Evolutionary conservation across 2,888 invertebrate species (phyloP), one percentile per base, ranked within the genome.

Genomic region (Caenorhabditis sulstoni): DNA sequence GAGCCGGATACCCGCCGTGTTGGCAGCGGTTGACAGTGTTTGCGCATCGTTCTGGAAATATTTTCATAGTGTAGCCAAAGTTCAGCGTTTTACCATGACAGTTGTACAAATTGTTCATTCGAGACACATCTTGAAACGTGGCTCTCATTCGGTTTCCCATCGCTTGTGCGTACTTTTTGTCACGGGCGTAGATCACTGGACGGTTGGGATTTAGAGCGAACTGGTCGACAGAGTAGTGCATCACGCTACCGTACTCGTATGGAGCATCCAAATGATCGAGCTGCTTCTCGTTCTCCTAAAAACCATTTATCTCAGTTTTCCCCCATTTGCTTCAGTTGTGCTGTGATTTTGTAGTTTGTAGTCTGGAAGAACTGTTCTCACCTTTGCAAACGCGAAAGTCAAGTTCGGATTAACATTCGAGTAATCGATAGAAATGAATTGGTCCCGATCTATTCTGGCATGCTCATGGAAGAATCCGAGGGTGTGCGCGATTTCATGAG

Each of bases 381-480:
- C 81, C 73, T 81, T 81, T 23, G 61, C 65, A 47, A 82, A 83
- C 0, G 82, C 73, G 45, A 77, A 70, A 20, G 76, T 64, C 44
- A 70, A 45, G 58, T 80, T 78, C 3, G 59, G 65, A 14, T 75
- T 77, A n/a, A 82, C 74, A 64, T 81, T 81, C 1, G 78, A 55
- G 20, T 73, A 76, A 23, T 82, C 82, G 18, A 85, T 74, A 0
- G 66, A 66, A 39, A 85, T 79, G 47, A 67, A 84, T 9, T 71
- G 37, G 57, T 84, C 85, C 9, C 85, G 49, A 58, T 85, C 85
- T n/a, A 20, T 35, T 29, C 85, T 55, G 14, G 84, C 79, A 22
- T 85, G 85, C 39, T 81, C 85, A 49, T 85, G 85, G 62, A 65
- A 81, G 61, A 85, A 84, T 9, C 85, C 85, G 0, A 85, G 64